phyloP scores from a whole-genome alignment of 2,888 invertebrate species.

The Idaea biselata region DNA sequence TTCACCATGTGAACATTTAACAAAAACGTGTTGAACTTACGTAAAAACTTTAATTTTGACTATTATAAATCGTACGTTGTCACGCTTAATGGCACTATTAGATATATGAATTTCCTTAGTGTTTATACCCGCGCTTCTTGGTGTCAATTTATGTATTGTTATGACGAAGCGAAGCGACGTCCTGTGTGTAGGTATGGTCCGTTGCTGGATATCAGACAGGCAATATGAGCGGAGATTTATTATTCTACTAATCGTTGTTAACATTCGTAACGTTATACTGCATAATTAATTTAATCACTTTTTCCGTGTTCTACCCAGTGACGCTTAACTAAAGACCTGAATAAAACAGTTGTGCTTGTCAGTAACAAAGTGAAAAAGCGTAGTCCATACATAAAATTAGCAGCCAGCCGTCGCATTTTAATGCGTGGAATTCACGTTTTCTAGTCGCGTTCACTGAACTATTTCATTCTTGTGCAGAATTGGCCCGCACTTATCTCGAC shows the following conservation, averaged over 20 bases:
- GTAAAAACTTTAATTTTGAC: constrained; percentile 22
- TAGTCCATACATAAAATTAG: not conserved
- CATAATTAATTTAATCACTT: not conserved
- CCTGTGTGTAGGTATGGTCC: no score
- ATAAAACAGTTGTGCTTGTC: not conserved
- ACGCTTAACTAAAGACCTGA: not conserved
- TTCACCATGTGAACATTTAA: constrained; percentile 21
- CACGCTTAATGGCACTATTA: constrained; percentile 23
- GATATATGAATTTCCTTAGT: constrained; percentile 8
- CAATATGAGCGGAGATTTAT: not conserved
- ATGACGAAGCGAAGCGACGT: no score
- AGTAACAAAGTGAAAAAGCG: constrained; percentile 1
- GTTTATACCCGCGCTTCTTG: not conserved
- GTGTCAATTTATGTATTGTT: not conserved
- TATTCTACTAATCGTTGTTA: not conserved
- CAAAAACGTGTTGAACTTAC: constrained; percentile 24
- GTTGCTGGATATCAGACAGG: no score
- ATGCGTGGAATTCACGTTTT: constrained; percentile 25
- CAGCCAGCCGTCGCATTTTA: constrained; percentile 20
- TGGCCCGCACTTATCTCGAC: constrained; percentile 51
- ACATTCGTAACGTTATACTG: not conserved
- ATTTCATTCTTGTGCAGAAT: constrained; percentile 39
- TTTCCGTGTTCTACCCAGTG: not conserved
- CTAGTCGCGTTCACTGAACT: constrained; percentile 31
- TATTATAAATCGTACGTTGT: constrained; percentile 27